Base-by-base conservation (phyloP, 2,888 invertebrate genomes). In the Megaustenia siamemsis region DNA sequence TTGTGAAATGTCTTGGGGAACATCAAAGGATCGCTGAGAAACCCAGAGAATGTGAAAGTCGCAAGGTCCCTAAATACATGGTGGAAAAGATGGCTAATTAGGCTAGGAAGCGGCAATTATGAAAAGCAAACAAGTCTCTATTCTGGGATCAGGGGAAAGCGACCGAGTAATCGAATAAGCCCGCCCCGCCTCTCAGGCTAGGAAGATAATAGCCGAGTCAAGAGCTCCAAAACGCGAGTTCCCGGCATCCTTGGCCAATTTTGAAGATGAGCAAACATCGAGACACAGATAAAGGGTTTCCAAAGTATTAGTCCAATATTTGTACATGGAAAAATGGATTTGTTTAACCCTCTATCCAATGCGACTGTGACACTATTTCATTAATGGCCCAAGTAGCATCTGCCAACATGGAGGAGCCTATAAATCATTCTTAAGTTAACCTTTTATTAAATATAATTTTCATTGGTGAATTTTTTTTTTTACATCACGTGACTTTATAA, bases 241-340 rank as follows among this genome's bases (percentile, higher is more conserved):
- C 49, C 53, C 18, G 56, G 38, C 28, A 28, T 43, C 56, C 3
- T 12, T 49, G 81, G 35, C 45, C 69, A 81, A 69, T 53, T 71
- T 49, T 35, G 28, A 40, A 53, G 71, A 81, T 81, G 81, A 12
- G 53, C 81, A 81, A 81, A 81, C 71, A 81, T 3, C 35, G n/a
- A 43, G 15, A 8, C 63, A 81, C 28, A 28, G 81, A 69, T 71
- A 81, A 53, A 68, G 81, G 69, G 24, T 56, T 56, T 81, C 53
- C 49, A 68, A 81, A 81, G 71, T 53, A 49, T 69, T 81, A 38
- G 38, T 18, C 69, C 63, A 81, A 81, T 81, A 81, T 81, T 81
- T 69, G 69, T 53, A 49, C 69, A 53, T 49, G 68, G 69, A 69
- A 40, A 24, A 53, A 71, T 38, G 53, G 49, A 53, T 81, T 69